These are phyloP conservation scores for Syrrhaptes paradoxus DNA, from an alignment of 2,113 vertebrate genomes.

Conservation along the genomic window DNA sequence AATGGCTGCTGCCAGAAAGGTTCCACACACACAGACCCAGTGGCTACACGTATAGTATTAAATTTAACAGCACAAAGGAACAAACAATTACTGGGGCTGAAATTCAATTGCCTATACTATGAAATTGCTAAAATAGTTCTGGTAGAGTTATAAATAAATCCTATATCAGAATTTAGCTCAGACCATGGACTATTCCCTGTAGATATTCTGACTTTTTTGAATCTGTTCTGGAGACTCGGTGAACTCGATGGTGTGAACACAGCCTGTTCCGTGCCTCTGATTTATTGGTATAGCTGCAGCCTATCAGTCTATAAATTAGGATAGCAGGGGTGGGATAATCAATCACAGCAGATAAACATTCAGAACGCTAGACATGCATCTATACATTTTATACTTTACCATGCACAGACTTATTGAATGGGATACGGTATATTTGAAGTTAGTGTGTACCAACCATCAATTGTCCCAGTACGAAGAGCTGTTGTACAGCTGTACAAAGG, in stretches of 20 bases:
- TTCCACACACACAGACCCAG: background rate
- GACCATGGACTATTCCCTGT: background rate
- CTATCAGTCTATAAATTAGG: background rate
- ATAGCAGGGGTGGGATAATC: background rate
- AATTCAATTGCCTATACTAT: conserved; percentile 35
- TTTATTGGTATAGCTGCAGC: background rate
- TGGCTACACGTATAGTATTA: background rate
- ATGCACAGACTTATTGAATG: background rate
- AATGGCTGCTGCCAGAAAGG: background rate
- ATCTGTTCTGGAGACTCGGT: background rate
- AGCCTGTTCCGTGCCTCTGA: background rate
- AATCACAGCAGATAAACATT: background rate
- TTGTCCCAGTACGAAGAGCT: background rate
- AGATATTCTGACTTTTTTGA: background rate
- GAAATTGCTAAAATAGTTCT: conserved; percentile 1
- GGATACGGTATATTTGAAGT: fast-evolving
- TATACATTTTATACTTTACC: background rate
- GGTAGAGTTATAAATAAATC: conserved; percentile 17
- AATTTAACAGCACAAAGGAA: conserved; percentile 16
- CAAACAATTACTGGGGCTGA: conserved; percentile 39
- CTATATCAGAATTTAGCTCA: background rate
- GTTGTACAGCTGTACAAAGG: background rate
- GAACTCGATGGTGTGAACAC: background rate
- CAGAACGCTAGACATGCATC: no score
- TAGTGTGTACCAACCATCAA: fast-evolving